These are phyloP conservation scores for Camarhynchus parvulus DNA, from an alignment of 2,113 vertebrate species.

Conservation along the genomic window DNA sequence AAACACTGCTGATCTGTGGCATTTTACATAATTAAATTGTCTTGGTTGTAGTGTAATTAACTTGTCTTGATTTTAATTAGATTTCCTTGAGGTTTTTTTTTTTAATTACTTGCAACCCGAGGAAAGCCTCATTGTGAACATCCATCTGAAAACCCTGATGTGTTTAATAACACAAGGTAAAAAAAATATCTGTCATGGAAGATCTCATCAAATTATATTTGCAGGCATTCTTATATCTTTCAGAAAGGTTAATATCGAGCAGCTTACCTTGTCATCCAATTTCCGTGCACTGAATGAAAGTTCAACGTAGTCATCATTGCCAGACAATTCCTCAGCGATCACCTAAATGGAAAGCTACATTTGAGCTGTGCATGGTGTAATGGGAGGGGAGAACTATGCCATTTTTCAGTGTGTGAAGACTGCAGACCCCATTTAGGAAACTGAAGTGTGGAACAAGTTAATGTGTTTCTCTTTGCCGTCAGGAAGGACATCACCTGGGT, in stretches of 20 bases:
- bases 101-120: conserved; percentile 56
- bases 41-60: conserved; percentile 45
- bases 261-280: conserved; percentile 95
- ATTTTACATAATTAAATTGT: conserved; percentile 64
- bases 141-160: conserved; percentile 61
- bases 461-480: not conserved
- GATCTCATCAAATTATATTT: conserved; percentile 66
- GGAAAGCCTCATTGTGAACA: conserved; percentile 39
- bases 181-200: conserved; percentile 44
- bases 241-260: conserved; percentile 56
- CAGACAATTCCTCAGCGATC: conserved; percentile 93
- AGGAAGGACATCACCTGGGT: not conserved
- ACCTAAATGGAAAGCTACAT: conserved; percentile 78
- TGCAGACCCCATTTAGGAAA: not conserved
- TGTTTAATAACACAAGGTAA: conserved; percentile 61
- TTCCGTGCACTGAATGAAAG: conserved; percentile 96
- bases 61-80: conserved; percentile 65
- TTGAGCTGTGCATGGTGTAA: not conserved
- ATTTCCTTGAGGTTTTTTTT: not conserved
- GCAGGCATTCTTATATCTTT: conserved; percentile 48
- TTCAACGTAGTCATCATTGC: conserved; percentile 96
- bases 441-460: not conserved
- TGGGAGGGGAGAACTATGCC: not conserved
- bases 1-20: conserved; percentile 29
- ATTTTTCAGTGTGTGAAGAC: not conserved